Evolutionary conservation across 2,113 vertebrate species (phyloP).

Genomic region (Gobius niger): DNA sequence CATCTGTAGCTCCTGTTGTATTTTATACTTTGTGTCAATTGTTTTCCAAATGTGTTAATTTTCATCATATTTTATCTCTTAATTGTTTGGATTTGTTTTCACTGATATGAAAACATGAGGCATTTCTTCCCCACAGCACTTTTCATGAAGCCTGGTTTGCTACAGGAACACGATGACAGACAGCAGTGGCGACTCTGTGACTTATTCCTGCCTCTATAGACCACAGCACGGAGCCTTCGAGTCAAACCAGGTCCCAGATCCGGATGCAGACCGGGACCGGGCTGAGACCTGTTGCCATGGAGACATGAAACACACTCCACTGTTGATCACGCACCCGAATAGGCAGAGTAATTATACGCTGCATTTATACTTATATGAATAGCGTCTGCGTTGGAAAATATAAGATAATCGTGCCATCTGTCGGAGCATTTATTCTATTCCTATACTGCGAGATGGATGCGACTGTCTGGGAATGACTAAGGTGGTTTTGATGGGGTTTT

Average conservation of each 20-base stretch:
- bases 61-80: too few species aligned
- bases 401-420: not conserved
- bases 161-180: not conserved
- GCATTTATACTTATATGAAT: constrained; percentile 2
- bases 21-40: too few species aligned
- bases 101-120: too few species aligned
- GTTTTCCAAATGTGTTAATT: too few species aligned
- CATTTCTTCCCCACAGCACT: too few species aligned
- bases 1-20: too few species aligned
- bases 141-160: too few species aligned
- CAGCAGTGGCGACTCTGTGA: not conserved
- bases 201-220: not conserved
- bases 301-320: not conserved
- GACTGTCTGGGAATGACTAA: not conserved
- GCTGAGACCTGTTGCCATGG: not conserved
- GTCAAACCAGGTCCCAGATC: not conserved
- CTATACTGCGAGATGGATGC: not conserved
- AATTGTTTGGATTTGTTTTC: too few species aligned
- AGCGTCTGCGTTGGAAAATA: not conserved
- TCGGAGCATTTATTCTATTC: not conserved
- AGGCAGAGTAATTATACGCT: not conserved
- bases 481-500: not conserved
- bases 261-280: not conserved
- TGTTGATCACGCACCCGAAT: not conserved
- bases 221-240: not conserved